A percentile compares a stretch with the other conserved stretches of the same genome.
Evolutionary conservation across 2,113 vertebrate genomes (phyloP).

Genomic region (Cephalopterus ornatus): DNA sequence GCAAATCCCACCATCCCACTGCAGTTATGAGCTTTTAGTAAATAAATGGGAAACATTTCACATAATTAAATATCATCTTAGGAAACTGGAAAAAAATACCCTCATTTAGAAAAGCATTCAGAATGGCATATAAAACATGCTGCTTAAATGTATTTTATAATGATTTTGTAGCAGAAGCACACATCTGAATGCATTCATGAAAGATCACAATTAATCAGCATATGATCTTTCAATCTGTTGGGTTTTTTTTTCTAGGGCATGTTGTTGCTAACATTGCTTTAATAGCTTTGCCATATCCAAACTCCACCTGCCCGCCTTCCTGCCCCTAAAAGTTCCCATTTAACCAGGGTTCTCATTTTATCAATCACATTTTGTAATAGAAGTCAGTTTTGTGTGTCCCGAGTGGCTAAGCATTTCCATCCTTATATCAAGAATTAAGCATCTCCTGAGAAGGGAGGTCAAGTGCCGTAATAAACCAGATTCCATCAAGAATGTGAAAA

Average conservation of each 20-base stretch:
- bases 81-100: neutral
- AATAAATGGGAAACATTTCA: constrained; percentile 58
- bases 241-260: neutral
- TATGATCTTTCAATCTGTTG: neutral
- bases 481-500: constrained; percentile 30
- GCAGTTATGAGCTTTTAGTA: constrained; percentile 44
- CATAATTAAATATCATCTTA: constrained; percentile 59
- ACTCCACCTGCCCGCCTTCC: neutral
- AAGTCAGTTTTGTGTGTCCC: neutral
- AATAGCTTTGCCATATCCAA: neutral
- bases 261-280: neutral
- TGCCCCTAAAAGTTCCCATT: constrained; percentile 3
- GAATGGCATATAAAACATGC: constrained; percentile 41
- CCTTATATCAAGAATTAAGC: constrained; percentile 28
- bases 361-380: constrained; percentile 26
- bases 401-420: constrained; percentile 12
- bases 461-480: constrained; percentile 40
- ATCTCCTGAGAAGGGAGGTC: constrained; percentile 39
- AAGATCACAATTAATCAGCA: constrained; percentile 39
- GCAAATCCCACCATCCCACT: constrained; percentile 26
- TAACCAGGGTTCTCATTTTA: constrained; percentile 25
- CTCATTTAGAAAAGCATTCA: constrained; percentile 54
- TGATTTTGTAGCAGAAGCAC: constrained; percentile 34
- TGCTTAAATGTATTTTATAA: constrained; percentile 36
- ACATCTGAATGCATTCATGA: neutral